These are phyloP conservation scores for Crotalus viridis DNA, from an alignment of 2,113 vertebrate species.

Conservation along the genomic window DNA sequence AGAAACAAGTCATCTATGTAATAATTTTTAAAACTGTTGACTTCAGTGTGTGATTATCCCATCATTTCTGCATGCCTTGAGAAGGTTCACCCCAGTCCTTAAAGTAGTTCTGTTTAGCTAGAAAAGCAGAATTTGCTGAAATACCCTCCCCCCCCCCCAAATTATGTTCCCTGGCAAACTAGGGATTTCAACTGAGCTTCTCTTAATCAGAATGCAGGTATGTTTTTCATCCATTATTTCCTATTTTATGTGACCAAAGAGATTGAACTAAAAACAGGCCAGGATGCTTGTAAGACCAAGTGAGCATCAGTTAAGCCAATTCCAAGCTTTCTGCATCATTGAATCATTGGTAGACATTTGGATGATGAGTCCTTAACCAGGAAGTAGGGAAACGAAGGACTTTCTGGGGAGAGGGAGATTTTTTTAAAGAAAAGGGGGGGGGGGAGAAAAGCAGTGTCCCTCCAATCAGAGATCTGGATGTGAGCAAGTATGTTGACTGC, in stretches of 20 bases:
- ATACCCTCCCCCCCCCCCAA: not conserved
- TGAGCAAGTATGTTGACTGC: conserved; percentile 40
- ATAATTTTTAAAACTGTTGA: not conserved
- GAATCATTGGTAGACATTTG: not conserved
- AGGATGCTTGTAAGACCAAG: not conserved
- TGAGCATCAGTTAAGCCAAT: fast-evolving
- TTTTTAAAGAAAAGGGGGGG: conserved; percentile 24
- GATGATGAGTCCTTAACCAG: conserved; percentile 12
- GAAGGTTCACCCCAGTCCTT: not conserved
- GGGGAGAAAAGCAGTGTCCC: conserved; percentile 2
- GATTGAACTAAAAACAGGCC: not conserved
- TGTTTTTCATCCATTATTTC: not conserved
- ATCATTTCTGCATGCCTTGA: not conserved
- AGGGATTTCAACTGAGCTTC: not conserved
- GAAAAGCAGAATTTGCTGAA: not conserved
- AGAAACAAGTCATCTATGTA: not conserved
- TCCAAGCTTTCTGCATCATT: conserved; percentile 31
- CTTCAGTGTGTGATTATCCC: not conserved
- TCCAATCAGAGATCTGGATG: conserved; percentile 44
- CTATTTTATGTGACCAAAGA: not conserved
- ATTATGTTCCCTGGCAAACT: not conserved
- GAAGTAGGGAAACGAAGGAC: conserved; percentile 15
- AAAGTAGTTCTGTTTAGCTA: not conserved
- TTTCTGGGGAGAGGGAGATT: conserved; percentile 11
- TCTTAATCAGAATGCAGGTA: not conserved